Conservation (phyloP, 2,113 vertebrate genomes). For the Paradisaea rubra region DNA sequence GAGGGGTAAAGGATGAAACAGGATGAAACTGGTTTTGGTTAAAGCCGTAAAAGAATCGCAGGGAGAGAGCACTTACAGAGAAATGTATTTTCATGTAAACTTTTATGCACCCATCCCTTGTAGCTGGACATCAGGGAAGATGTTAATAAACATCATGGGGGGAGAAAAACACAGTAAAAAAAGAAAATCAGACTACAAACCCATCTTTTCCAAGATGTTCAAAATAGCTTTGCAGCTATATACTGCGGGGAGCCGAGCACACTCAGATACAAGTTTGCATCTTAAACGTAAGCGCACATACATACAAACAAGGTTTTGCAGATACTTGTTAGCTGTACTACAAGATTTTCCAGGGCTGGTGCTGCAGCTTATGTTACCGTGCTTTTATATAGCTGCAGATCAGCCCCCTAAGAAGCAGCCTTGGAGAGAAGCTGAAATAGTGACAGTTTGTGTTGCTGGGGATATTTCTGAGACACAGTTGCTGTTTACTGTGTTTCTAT, state of each 20-base stretch:
- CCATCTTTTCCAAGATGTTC: conserved; percentile 2
- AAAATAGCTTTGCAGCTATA: conserved; percentile 30
- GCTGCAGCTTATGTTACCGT: conserved; percentile 11
- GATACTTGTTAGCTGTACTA: conserved; percentile 12
- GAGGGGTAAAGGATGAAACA: conserved; percentile 17
- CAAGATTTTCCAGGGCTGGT: conserved; percentile 17
- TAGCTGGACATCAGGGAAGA: conserved; percentile 43
- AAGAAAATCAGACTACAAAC: conserved; percentile 5
- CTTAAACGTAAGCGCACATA: conserved; percentile 24
- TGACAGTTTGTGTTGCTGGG: conserved; percentile 30
- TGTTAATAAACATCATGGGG: conserved; percentile 57
- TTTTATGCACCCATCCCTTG: conserved; percentile 36
- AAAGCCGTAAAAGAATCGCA: neutral
- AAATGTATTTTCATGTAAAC: conserved; percentile 62
- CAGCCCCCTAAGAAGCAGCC: neutral
- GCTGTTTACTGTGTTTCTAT: conserved; percentile 41
- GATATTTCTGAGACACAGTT: conserved; percentile 47
- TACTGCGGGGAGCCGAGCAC: neutral
- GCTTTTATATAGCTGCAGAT: conserved; percentile 11
- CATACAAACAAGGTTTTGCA: conserved; percentile 49
- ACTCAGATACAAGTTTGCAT: conserved; percentile 25
- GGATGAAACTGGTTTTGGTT: conserved; percentile 43
- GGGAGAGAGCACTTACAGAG: conserved; percentile 23
- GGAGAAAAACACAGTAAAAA: conserved; percentile 31
- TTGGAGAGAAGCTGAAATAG: conserved; percentile 42